Base-by-base conservation (phyloP, 2,888 invertebrate genomes). In the Eurytoma californica region DNA sequence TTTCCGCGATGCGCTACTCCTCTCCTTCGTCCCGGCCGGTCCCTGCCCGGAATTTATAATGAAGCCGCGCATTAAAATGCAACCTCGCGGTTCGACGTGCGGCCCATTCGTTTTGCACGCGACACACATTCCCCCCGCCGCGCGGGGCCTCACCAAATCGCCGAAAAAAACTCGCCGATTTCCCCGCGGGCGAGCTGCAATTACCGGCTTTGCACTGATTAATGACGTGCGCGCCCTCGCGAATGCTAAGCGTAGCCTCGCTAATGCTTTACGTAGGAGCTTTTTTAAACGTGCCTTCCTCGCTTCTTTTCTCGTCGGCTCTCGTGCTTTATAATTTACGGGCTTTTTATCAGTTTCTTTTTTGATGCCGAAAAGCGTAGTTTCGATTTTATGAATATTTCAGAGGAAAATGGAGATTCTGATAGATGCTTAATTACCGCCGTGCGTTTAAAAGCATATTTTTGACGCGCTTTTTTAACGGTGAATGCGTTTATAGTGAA, bases 41-140 rank as follows among this genome's bases (percentile, higher is more conserved):
- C 53, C n/a, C 3, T 83, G 85, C 80, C 81, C 61, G 79, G 88
- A 89, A 89, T 89, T 86, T 85, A 85, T 88, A 88, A 89, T 87
- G 85, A 72, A 60, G 30, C 83, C 82, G 85, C 83, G 86, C 85
- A 88, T 89, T 88, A 88, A 88, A 87, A 89, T 88, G 86, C 86
- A 87, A 84, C 86, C 84, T 84, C 82, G 78, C 84, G 79, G 69
- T 57, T 55, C 69, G 82, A 72, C 74, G 73, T 73, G 53, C 58
- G 47, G 39, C 69, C 73, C 79, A 74, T 79, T 74, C 69, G 82
- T 73, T 73, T 73, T 9, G 51, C 30, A n/a, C 3, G 47, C 75
- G 80, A 65, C 72, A 58, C 80, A 68, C 82, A 77, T 68, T 20
- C 39, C n/a, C 7, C 20, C 4, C 0, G 20, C 18, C 0, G 65